Evolutionary conservation across 2,113 vertebrate genomes (phyloP).

Genomic region (Nothobranchius kuhntae): DNA sequence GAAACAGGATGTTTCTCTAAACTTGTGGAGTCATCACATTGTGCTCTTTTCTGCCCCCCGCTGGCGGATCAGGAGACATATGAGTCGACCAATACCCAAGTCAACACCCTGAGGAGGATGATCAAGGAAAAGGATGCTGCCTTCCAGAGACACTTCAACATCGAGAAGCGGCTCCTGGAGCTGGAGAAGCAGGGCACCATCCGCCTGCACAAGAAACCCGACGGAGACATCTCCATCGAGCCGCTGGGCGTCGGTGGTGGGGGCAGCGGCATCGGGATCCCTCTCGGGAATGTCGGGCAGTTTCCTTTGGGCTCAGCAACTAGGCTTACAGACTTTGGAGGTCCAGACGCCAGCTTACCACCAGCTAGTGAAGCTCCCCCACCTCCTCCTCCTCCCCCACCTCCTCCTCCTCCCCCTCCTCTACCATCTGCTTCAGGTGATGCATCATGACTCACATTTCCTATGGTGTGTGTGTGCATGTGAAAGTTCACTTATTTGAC

Average conservation of each 20-base stretch:
- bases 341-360: slow-evolving; percentile 63
- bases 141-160: slow-evolving; percentile 84
- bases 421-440: slow-evolving; percentile 81
- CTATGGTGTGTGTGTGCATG: slow-evolving; percentile 29
- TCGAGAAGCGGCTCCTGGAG: slow-evolving; percentile 82
- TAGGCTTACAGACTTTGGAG: slow-evolving; percentile 45
- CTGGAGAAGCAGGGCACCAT: slow-evolving; percentile 78
- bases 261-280: slow-evolving; percentile 34
- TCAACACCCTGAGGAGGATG: slow-evolving; percentile 88
- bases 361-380: slow-evolving; percentile 74
- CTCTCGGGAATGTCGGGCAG: slow-evolving; percentile 54
- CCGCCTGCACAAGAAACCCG: slow-evolving; percentile 79
- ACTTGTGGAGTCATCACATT: slow-evolving; percentile 39
- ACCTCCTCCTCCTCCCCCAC: slow-evolving; percentile 81
- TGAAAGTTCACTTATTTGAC: slow-evolving; percentile 31
- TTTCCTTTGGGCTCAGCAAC: slow-evolving; percentile 46
- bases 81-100: slow-evolving; percentile 90
- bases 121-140: slow-evolving; percentile 95
- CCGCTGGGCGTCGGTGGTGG: slow-evolving; percentile 51
- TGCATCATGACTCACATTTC: slow-evolving; percentile 18
- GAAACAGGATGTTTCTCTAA: slow-evolving; percentile 64
- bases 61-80: slow-evolving; percentile 86
- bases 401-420: slow-evolving; percentile 80
- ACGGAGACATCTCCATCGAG: slow-evolving; percentile 79
- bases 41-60: slow-evolving; percentile 53